Conservation (phyloP, 2,113 vertebrate genomes). For the Condylura cristata region DNA sequence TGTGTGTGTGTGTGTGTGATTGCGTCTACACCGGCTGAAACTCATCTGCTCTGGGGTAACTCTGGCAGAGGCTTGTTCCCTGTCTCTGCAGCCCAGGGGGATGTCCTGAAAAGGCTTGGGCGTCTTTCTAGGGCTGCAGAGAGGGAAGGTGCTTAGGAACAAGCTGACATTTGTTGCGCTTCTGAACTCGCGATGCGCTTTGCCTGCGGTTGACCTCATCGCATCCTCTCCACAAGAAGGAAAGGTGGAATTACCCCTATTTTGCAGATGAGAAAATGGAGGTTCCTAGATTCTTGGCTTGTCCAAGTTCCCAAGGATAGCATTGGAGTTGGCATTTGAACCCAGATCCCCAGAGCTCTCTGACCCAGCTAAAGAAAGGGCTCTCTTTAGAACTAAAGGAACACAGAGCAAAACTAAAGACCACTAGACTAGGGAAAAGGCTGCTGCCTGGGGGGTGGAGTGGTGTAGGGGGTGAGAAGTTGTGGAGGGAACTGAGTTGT, state of each 20-base stretch:
- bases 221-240: neutral
- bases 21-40: neutral
- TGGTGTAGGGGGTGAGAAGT: neutral
- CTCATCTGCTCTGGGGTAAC: neutral
- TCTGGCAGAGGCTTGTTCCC: neutral
- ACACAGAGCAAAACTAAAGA: neutral
- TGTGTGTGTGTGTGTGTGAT: neutral
- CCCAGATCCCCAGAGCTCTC: neutral
- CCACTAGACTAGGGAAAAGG: neutral
- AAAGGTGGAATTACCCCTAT: neutral
- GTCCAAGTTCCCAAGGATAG: neutral
- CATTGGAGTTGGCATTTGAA: neutral
- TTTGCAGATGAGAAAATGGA: neutral
- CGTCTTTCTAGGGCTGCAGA: neutral
- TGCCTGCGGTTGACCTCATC: neutral
- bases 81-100: neutral
- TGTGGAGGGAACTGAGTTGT: constrained; percentile 39
- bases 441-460: neutral
- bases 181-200: neutral
- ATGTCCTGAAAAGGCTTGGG: neutral
- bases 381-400: neutral
- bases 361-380: neutral
- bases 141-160: neutral
- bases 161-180: neutral
- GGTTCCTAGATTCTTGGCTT: neutral